These are phyloP conservation scores for Cephus nigrinus DNA, from an alignment of 2,888 invertebrate genomes.

Conservation along the genomic window DNA sequence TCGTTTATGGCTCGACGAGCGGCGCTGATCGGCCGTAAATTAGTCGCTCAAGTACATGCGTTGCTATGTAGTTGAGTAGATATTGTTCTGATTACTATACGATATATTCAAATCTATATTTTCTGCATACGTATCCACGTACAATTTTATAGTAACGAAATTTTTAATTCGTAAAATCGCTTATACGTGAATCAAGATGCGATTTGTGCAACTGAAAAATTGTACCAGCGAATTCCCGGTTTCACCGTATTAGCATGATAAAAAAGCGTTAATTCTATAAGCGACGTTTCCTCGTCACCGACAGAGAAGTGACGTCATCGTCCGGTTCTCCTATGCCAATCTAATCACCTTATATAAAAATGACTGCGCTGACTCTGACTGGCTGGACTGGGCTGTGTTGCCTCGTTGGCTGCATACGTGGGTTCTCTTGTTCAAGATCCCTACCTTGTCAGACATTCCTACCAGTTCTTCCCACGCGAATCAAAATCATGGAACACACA, in stretches of 20 bases:
- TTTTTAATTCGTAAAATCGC: background rate
- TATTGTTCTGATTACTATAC: no score
- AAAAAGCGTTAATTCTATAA: background rate
- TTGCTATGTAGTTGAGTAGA: no score
- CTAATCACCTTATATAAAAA: background rate
- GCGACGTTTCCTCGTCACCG: background rate
- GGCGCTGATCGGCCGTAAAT: no score
- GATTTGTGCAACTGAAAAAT: background rate
- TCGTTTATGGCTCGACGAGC: background rate
- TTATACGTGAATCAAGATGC: background rate
- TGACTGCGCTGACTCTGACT: background rate
- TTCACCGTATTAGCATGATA: background rate
- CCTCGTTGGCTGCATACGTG: background rate
- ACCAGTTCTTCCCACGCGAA: constrained; percentile 11
- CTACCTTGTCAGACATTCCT: constrained; percentile 4
- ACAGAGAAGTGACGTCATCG: background rate
- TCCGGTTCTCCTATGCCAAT: background rate
- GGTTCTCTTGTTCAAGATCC: background rate
- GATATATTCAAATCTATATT: no score
- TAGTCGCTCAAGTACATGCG: no score
- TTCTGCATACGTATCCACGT: background rate
- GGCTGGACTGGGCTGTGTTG: background rate
- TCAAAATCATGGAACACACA: constrained; percentile 2
- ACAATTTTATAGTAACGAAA: background rate
- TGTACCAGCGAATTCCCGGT: background rate